phyloP scores from a whole-genome alignment of 1,140 invertebrate species.

The Ridgeia piscesae region DNA sequence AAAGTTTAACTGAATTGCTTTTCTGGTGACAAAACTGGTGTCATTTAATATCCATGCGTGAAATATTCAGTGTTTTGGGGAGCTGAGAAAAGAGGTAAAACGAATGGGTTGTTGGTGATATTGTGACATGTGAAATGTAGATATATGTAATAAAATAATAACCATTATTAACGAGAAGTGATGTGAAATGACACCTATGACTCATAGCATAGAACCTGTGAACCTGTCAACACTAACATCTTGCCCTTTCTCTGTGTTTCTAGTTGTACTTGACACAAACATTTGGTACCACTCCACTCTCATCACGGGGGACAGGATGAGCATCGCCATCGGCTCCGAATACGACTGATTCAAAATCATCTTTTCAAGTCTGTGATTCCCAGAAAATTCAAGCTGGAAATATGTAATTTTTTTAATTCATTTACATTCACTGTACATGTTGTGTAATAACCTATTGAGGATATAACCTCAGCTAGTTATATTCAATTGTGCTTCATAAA shows the following conservation, averaged over 20 bases:
- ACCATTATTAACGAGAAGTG: background rate
- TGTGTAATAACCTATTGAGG: background rate
- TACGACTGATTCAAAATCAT: constrained; percentile 66
- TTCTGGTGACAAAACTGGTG: background rate
- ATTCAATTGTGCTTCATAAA: background rate
- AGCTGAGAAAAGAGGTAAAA: background rate
- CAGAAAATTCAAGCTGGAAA: background rate
- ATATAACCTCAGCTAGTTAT: background rate
- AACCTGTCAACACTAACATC: constrained; percentile 42
- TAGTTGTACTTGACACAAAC: constrained; percentile 79
- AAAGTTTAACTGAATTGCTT: background rate
- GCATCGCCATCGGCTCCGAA: constrained; percentile 93
- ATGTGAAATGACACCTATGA: background rate
- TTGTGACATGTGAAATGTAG: constrained; percentile 50
- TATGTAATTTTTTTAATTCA: background rate
- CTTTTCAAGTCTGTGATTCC: background rate
- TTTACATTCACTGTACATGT: background rate
- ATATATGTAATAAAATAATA: background rate
- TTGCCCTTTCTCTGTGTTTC: constrained; percentile 62
- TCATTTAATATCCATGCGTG: background rate
- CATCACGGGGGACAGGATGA: constrained; percentile 82
- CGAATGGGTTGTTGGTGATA: constrained; percentile 44
- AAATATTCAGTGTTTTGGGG: background rate
- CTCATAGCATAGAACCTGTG: background rate
- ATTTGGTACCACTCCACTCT: constrained; percentile 91